Conservation (phyloP, 92 coral and sea anemone genomes). For the Zoanthus sansibaricus region DNA sequence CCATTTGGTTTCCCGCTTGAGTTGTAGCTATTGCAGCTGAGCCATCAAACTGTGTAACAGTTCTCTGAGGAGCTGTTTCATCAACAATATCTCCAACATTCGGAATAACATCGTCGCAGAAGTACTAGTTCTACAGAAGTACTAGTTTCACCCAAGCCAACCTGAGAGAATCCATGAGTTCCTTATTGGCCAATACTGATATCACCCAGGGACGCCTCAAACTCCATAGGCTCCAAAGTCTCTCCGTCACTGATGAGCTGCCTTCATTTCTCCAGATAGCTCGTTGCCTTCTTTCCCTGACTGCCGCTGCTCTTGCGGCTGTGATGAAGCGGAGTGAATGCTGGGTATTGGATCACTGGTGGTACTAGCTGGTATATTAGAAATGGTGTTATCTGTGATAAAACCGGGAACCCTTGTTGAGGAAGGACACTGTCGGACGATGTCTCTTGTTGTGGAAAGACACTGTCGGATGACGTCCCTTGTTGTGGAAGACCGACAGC, state of each 20-base stretch:
- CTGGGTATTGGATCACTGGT: neutral
- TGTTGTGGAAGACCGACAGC: slow-evolving; percentile 15
- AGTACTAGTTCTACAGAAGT: slow-evolving; percentile 20
- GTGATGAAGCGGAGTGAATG: neutral
- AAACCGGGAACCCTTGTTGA: neutral
- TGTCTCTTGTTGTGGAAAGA: slow-evolving; percentile 22
- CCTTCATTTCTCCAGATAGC: slow-evolving; percentile 26
- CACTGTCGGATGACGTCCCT: slow-evolving; percentile 22
- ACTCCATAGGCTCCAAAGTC: slow-evolving; percentile 65
- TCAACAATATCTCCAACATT: slow-evolving; percentile 17
- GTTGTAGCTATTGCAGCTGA: slow-evolving; percentile 33
- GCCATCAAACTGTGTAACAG: slow-evolving; percentile 25
- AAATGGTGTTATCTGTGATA: slow-evolving; percentile 4
- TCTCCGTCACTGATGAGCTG: slow-evolving; percentile 28
- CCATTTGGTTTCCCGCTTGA: slow-evolving; percentile 38
- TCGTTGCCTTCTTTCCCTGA: slow-evolving; percentile 29
- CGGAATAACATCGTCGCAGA: slow-evolving; percentile 13
- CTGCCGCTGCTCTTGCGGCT: neutral
- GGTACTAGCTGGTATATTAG: slow-evolving; percentile 8
- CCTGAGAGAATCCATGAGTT: slow-evolving; percentile 11
- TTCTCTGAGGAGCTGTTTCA: slow-evolving; percentile 1
- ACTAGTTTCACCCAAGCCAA: slow-evolving; percentile 16
- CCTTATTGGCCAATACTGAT: slow-evolving; percentile 36
- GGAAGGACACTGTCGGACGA: too few species aligned
- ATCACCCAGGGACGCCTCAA: slow-evolving; percentile 54